Conservation (phyloP, 1,140 invertebrate species). For the Diplogasteroides magnus region DNA sequence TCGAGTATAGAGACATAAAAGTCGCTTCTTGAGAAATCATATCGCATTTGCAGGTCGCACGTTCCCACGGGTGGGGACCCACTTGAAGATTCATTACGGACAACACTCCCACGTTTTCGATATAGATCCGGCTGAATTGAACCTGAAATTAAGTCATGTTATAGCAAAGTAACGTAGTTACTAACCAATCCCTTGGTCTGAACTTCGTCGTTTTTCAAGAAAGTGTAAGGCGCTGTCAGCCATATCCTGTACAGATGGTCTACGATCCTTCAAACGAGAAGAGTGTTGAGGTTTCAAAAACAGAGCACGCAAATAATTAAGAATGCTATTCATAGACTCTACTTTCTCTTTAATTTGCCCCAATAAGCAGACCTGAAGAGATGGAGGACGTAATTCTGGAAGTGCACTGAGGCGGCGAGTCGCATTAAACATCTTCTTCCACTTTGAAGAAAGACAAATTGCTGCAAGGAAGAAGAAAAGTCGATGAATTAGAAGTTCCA, state of each 20-base stretch:
- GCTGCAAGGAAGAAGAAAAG: too few species aligned
- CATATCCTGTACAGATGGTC: background rate
- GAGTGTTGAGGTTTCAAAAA: too few species aligned
- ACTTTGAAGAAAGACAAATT: background rate
- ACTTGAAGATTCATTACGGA: background rate
- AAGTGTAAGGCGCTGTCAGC: background rate
- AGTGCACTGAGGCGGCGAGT: background rate
- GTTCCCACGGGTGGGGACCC: background rate
- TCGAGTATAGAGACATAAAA: background rate
- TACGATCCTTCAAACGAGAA: background rate
- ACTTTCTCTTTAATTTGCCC: background rate
- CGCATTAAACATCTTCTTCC: background rate
- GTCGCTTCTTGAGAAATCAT: background rate
- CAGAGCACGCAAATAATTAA: too few species aligned
- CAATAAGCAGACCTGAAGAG: background rate
- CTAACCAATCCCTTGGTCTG: background rate
- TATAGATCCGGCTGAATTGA: background rate
- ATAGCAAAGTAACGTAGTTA: background rate
- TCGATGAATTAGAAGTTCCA: too few species aligned
- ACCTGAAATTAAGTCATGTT: background rate
- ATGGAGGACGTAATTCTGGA: too few species aligned
- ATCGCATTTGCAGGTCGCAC: background rate
- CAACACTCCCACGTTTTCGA: background rate
- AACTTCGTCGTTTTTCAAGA: background rate
- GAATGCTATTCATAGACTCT: background rate